phyloP scores from a whole-genome alignment of 2,113 vertebrate species.

The Propithecus coquereli region DNA sequence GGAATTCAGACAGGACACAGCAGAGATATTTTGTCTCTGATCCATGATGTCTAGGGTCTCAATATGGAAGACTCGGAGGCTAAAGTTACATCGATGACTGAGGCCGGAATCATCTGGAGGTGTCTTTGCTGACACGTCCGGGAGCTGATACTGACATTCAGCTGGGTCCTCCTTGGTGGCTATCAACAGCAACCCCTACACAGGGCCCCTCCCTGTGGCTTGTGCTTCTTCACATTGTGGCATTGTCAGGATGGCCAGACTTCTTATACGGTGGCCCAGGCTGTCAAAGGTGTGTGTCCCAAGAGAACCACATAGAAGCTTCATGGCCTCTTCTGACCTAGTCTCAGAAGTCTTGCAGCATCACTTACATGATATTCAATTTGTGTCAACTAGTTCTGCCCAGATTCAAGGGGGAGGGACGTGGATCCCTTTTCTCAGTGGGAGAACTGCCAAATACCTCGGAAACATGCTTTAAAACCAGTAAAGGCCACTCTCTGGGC shows the following conservation, averaged over 20 bases:
- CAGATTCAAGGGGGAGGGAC: not conserved
- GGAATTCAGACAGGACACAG: too few relatives aligned
- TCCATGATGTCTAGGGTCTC: not conserved
- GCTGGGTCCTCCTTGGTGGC: not conserved
- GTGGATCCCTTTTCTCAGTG: too few relatives aligned
- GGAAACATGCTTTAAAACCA: too few relatives aligned
- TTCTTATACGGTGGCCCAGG: too few relatives aligned
- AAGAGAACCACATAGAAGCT: not conserved
- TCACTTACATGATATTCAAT: not conserved
- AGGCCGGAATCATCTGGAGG: not conserved
- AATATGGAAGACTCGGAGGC: not conserved
- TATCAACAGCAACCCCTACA: not conserved
- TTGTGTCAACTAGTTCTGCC: not conserved
- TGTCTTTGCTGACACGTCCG: too few relatives aligned
- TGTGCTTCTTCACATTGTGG: not conserved
- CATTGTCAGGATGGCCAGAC: not conserved
- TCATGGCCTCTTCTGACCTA: not conserved
- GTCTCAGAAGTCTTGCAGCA: not conserved
- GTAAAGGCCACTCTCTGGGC: too few relatives aligned
- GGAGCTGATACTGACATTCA: not conserved
- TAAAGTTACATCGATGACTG: too few relatives aligned
- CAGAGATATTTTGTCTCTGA: not conserved
- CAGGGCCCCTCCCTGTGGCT: not conserved
- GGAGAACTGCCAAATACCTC: too few relatives aligned
- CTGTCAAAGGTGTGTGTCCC: too few relatives aligned